Evolutionary conservation across 30 jellyfish, hydroid and myxozoan species (phyloP).

Genomic region (Turritopsis rubra): DNA sequence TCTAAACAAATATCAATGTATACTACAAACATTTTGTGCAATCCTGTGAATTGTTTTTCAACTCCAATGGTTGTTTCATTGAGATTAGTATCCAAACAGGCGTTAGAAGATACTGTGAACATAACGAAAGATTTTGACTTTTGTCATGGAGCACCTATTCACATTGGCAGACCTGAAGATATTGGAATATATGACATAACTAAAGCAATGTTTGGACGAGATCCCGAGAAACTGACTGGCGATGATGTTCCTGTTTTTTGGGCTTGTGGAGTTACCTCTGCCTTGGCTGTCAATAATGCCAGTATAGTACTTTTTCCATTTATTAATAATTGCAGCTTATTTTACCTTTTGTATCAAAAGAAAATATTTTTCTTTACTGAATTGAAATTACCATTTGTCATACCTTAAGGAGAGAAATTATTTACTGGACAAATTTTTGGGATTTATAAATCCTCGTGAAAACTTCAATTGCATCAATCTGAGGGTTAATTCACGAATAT

Average conservation of each 20-base stretch:
- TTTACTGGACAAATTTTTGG: no score
- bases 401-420: no score
- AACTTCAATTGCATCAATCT: no score
- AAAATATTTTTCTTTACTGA: background rate
- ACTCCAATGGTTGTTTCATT: conserved; percentile 76
- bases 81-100: conserved; percentile 53
- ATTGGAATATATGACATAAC: conserved; percentile 60
- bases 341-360: background rate
- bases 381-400: background rate
- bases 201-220: conserved; percentile 21
- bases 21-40: conserved; percentile 51
- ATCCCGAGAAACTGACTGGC: conserved; percentile 34
- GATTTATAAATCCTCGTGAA: no score
- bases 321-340: background rate
- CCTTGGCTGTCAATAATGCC: conserved; percentile 68
- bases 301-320: conserved; percentile 18
- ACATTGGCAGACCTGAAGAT: conserved; percentile 64
- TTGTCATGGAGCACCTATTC: conserved; percentile 96
- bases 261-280: conserved; percentile 94
- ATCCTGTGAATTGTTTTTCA: conserved; percentile 50
- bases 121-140: conserved; percentile 43
- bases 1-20: conserved; percentile 61
- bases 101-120: conserved; percentile 46
- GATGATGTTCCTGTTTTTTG: conserved; percentile 90
- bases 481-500: no score